phyloP scores from a whole-genome alignment of 2,113 vertebrate genomes.

The Bungarus multicinctus region DNA sequence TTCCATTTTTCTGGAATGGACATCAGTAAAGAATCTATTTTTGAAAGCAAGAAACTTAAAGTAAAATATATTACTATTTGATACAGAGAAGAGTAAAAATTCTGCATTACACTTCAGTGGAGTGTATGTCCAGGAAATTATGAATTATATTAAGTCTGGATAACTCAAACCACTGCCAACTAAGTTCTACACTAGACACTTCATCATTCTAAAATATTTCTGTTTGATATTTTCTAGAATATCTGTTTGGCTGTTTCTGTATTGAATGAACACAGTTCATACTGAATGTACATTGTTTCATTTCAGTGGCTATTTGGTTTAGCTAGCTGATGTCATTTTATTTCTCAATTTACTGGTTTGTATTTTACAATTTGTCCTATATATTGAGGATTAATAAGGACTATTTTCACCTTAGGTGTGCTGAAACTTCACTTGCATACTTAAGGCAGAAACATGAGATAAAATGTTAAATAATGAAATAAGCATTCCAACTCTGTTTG shows the following conservation, averaged over 20 bases:
- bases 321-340: background rate
- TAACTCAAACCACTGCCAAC: background rate
- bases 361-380: background rate
- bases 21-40: background rate
- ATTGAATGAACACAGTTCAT: background rate
- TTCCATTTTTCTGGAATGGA: background rate
- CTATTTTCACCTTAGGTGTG: background rate
- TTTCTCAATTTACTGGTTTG: background rate
- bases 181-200: background rate
- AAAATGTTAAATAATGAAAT: background rate
- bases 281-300: background rate
- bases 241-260: background rate
- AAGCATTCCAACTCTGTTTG: background rate
- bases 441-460: background rate
- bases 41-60: background rate
- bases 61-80: background rate
- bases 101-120: background rate
- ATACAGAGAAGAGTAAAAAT: background rate
- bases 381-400: background rate
- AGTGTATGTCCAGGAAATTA: background rate
- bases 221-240: background rate
- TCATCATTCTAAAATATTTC: background rate
- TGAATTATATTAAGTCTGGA: background rate
- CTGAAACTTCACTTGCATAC: background rate
- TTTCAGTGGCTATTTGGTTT: background rate